phyloP scores from a whole-genome alignment of 1,140 invertebrate genomes.

The Choristoneura fumiferana region DNA sequence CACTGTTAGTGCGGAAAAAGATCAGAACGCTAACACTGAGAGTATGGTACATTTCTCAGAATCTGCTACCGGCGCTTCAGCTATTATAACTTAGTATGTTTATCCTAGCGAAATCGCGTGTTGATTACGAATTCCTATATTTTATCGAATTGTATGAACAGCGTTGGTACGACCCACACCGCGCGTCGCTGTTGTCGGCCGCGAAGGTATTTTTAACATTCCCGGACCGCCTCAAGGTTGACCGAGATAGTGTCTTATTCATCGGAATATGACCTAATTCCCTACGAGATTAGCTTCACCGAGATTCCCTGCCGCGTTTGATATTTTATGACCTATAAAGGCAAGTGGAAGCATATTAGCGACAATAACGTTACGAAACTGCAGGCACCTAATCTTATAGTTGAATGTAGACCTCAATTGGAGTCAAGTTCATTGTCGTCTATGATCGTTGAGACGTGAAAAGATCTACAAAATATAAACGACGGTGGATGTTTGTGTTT shows the following conservation, averaged over 20 bases:
- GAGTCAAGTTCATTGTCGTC: slow-evolving; percentile 12
- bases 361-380: not conserved
- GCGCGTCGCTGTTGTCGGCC: slow-evolving; percentile 43
- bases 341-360: not conserved
- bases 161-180: slow-evolving; percentile 40
- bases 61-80: no score
- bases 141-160: slow-evolving; percentile 53
- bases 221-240: slow-evolving; percentile 74
- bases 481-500: not conserved
- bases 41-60: no score
- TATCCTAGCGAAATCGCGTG: no score
- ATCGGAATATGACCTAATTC: slow-evolving; percentile 75
- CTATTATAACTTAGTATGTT: no score
- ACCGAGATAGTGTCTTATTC: slow-evolving; percentile 70
- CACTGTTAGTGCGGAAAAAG: no score
- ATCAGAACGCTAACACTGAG: no score
- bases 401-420: slow-evolving; percentile 8
- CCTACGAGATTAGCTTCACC: slow-evolving; percentile 26
- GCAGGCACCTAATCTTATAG: not conserved
- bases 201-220: slow-evolving; percentile 75
- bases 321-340: slow-evolving; percentile 9
- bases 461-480: slow-evolving; percentile 14
- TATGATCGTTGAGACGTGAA: not conserved
- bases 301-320: not conserved
- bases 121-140: not conserved